Percentiles rank a stretch among this genome's conserved stretches.
These are phyloP conservation scores for Hydrozoanthus gracilis DNA, from an alignment of 92 coral and sea anemone species.

Conservation along the genomic window DNA sequence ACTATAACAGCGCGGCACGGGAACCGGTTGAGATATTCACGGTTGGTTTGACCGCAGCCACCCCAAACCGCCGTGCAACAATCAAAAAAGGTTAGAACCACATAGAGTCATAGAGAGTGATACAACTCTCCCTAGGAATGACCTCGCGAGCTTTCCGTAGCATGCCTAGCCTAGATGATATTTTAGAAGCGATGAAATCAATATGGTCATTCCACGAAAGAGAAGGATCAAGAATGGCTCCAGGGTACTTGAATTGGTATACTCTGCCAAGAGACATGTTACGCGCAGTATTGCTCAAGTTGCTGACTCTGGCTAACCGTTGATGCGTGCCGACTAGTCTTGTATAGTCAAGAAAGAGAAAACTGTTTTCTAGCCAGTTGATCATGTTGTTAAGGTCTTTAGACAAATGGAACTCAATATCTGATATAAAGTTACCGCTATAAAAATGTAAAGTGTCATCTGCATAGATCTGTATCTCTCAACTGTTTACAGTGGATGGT, in stretches of 20 bases:
- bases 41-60: neutral
- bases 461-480: conserved; percentile 38
- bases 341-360: conserved; percentile 23
- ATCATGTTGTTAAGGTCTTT: conserved; percentile 37
- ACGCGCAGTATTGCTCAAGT: neutral
- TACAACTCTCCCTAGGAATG: neutral
- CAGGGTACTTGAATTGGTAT: neutral
- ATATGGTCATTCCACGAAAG: neutral
- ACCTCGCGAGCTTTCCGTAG: neutral
- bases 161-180: neutral
- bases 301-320: neutral
- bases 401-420: neutral
- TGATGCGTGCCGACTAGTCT: conserved; percentile 49
- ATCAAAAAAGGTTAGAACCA: neutral
- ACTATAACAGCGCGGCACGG: too few relatives aligned
- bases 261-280: neutral
- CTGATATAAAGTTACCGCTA: too few relatives aligned
- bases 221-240: neutral
- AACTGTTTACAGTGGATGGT: conserved; percentile 1
- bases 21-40: too few relatives aligned
- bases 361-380: conserved; percentile 34
- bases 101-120: neutral
- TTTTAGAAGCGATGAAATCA: neutral
- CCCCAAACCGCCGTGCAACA: neutral
- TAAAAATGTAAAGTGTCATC: conserved; percentile 49